These are phyloP conservation scores for human (Homo sapiens) DNA, from an alignment of 2,113 vertebrate genomes.

Conservation along the genomic window GRCh38 chr11:119706001-119706500, in stretches of 20 bases:
- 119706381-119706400: not conserved
- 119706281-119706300: slow-evolving; percentile 79
- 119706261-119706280: slow-evolving; percentile 81
- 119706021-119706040: slow-evolving; percentile 65
- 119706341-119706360: not conserved
- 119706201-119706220: slow-evolving; percentile 78
- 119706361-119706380: not conserved
- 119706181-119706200: slow-evolving; percentile 83
- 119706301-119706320: slow-evolving; percentile 64
- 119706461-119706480: not conserved
- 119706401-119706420: not conserved
- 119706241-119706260: slow-evolving; percentile 66
- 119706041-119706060: slow-evolving; percentile 44
- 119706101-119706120: slow-evolving; percentile 59
- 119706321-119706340: slow-evolving; percentile 51
- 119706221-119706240: slow-evolving; percentile 82
- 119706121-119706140: slow-evolving; percentile 32
- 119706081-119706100: slow-evolving; percentile 11
- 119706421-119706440: not conserved
- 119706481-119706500: too few relatives aligned
- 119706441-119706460: not conserved
- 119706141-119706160: slow-evolving; percentile 22
- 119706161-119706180: slow-evolving; percentile 73
- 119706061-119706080: slow-evolving; percentile 67
- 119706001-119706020: slow-evolving; percentile 53